Evolutionary conservation across 2,888 invertebrate species (phyloP), one percentile per base, ranked within the genome.

Genomic region (Erebia aethiops): DNA sequence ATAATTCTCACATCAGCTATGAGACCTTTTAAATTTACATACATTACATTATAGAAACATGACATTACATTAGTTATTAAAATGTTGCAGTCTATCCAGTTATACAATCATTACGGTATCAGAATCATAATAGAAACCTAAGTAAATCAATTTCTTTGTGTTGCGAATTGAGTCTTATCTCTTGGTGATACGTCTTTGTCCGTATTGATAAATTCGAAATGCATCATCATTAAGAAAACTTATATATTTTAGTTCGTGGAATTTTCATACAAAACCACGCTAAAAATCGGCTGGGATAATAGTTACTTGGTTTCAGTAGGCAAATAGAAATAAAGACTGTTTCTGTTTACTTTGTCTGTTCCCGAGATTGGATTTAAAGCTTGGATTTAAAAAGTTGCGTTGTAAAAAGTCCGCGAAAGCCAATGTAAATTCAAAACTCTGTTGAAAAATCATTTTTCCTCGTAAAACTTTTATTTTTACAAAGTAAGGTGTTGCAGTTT

Each of bases 321-420:
- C 62, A 62, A 62, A 62, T 62, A 49, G 49, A 62, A 62, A 62
- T 46, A 62, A 21, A 21, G 49, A 21, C 21, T 46, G n/a, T 7
- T 16, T 21, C 49, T 49, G 49, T 62, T 62, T 62, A 62, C 62
- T 62, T 62, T 49, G 61, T 61, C 46, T 21, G 62, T 49, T 62
- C 46, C 16, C 62, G 13, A 62, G 49, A 49, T 62, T 62, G 62
- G 49, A 62, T 62, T 62, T 62, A 62, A 62, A 62, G 62, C 49
- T 49, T 21, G 62, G 62, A 62, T 62, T 62, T 62, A 49, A 62
- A 54, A 62, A 62, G 49, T 49, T 46, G 62, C 49, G 49, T 26
- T 49, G 62, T 62, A 62, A 62, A 62, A 62, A 62, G 49, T 49
- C 21, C 21, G 49, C 18, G 49, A 49, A 49, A 49, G 62, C 49